Percentiles rank a stretch among this genome's conserved stretches.
phyloP scores from a whole-genome alignment of 2,113 vertebrate species.

The Paradoxurus hermaphroditus region DNA sequence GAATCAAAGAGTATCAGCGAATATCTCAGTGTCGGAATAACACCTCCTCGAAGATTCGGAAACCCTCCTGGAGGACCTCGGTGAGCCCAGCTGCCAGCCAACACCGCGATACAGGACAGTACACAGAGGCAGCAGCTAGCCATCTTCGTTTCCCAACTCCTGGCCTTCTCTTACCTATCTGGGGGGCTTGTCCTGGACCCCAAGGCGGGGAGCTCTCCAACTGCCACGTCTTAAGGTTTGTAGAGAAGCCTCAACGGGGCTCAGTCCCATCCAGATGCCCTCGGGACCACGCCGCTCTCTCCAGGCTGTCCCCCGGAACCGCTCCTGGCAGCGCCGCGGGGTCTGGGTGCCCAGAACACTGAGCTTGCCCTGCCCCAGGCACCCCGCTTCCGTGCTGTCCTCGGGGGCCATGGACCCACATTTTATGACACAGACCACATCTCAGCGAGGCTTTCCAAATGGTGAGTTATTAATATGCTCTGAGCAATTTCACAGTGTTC shows the following conservation, averaged over 20 bases:
- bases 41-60: background rate
- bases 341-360: accelerated
- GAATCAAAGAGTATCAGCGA: background rate
- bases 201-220: background rate
- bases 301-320: no score
- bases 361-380: accelerated
- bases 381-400: no score
- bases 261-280: background rate
- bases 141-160: conserved; percentile 34
- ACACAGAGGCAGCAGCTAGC: background rate
- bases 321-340: background rate
- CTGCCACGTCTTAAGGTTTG: background rate
- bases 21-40: accelerated
- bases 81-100: background rate
- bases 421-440: background rate
- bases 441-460: background rate
- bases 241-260: accelerated
- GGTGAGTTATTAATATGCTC: background rate
- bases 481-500: background rate
- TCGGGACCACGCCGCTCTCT: background rate
- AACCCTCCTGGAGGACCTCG: background rate
- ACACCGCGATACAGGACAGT: background rate
- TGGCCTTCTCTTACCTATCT: background rate
- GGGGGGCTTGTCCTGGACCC: background rate
- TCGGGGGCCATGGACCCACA: background rate